Percentiles rank a stretch among this genome's conserved stretches.
phyloP scores from a whole-genome alignment of 2,888 invertebrate genomes.

The Colletes collaris region DNA sequence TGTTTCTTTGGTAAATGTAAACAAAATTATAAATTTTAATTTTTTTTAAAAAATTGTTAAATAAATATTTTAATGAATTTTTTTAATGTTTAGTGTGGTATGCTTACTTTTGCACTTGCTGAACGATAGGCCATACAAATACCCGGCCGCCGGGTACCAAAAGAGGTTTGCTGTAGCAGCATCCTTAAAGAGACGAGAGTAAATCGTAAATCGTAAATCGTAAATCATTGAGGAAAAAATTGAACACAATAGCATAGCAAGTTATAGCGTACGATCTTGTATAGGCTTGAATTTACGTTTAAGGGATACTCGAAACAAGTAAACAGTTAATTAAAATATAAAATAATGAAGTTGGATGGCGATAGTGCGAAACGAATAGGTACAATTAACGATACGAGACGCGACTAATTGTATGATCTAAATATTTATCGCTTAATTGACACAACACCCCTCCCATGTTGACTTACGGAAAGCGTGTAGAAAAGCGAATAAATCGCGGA shows the following conservation, averaged over 20 bases:
- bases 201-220: slow-evolving; percentile 11
- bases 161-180: slow-evolving; percentile 96
- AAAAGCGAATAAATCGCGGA: not conserved
- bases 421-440: slow-evolving; percentile 53
- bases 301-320: not conserved
- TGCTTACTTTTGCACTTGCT: slow-evolving; percentile 90
- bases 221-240: slow-evolving; percentile 6
- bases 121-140: slow-evolving; percentile 98
- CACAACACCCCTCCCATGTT: slow-evolving; percentile 51
- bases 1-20: not conserved
- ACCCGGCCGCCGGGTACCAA: slow-evolving; percentile 98
- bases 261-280: not conserved
- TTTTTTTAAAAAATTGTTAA: too few relatives aligned
- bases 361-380: not conserved
- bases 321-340: slow-evolving; percentile 12
- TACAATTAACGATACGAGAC: not conserved
- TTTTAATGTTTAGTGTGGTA: not conserved
- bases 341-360: not conserved
- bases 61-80: too few relatives aligned
- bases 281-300: not conserved
- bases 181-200: slow-evolving; percentile 87
- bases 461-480: not conserved
- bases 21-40: not conserved
- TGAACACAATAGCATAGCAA: not conserved
- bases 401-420: not conserved